Base-by-base conservation (phyloP, 2,888 invertebrate species). In the Tillus elongatus region DNA sequence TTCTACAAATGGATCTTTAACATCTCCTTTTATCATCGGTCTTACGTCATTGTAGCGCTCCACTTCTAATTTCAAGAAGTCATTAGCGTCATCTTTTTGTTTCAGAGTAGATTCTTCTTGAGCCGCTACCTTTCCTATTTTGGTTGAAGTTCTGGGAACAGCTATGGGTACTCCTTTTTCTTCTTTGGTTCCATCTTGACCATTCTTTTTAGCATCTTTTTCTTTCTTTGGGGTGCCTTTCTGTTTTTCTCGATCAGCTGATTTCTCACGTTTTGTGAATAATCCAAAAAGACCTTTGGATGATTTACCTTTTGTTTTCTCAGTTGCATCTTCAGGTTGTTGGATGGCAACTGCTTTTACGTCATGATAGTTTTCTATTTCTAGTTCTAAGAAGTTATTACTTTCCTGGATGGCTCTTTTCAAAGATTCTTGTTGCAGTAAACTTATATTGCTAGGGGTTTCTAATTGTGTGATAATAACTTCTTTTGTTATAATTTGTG, bases 221-320 rank as follows among this genome's bases (percentile, higher is more conserved):
- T 13, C 15, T 26, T 30, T n/a, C 13, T 14, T 15, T 32, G 30
- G 11, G 8, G 51, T 51, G 50, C 52, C n/a, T 41, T 35, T 39
- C 47, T 49, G 47, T 53, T 54, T 49, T 55, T 56, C 40, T 49
- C 45, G 45, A 52, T n/a, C n/a, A n/a, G n/a, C n/a, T n/a, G n/a
- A n/a, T n/a, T n/a, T n/a, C n/a, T n/a, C n/a, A n/a, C n/a, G 50
- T 40, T 51, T 43, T 36, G 52, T 49, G 41, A 57, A 53, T 45
- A 53, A 50, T 39, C 52, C 54, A n/a, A n/a, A 19, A 19, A 19
- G 6, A 19, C 24, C n/a, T 19, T 19, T 19, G n/a, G 6, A 8
- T 19, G 6, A 19, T n/a, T 19, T 19, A n/a, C n/a, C n/a, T n/a
- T n/a, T n/a, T n/a, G n/a, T n/a, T n/a, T 19, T n/a, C 6, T 19